phyloP scores from a whole-genome alignment of 2,113 vertebrate species.

The Eublepharis macularius region DNA sequence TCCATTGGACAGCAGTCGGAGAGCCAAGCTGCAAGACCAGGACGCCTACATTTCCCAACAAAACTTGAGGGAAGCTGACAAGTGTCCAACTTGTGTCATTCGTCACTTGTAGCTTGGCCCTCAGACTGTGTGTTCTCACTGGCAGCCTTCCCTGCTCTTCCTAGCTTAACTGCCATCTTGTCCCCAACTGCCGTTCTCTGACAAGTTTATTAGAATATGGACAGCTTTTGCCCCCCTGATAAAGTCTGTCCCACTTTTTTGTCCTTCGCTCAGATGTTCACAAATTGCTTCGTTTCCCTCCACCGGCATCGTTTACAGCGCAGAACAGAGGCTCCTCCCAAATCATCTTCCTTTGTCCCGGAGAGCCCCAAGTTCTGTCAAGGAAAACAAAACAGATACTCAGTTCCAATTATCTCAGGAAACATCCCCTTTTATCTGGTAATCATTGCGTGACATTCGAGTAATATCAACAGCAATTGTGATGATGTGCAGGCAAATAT shows the following conservation, averaged over 20 bases:
- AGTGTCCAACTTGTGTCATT: too few relatives aligned
- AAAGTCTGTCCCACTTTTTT: too few relatives aligned
- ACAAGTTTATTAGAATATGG: background rate
- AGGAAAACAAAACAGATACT: background rate
- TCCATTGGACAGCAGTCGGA: too few relatives aligned
- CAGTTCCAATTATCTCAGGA: background rate
- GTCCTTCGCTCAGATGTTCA: background rate
- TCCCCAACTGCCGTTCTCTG: background rate
- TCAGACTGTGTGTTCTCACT: background rate
- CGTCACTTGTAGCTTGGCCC: too few relatives aligned
- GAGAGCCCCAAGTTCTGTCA: background rate
- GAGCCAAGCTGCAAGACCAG: too few relatives aligned
- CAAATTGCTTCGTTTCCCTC: background rate
- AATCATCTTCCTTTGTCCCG: background rate
- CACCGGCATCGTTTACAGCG: fast-evolving
- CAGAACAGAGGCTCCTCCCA: background rate
- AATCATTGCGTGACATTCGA: fast-evolving
- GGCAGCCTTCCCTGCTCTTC: background rate
- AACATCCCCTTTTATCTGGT: fast-evolving
- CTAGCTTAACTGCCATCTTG: background rate
- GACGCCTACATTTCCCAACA: too few relatives aligned
- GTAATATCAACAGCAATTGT: fast-evolving
- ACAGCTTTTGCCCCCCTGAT: background rate
- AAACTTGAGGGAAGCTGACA: too few relatives aligned
- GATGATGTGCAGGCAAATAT: fast-evolving